A percentile compares a stretch with the other conserved stretches of the same genome.
These are phyloP conservation scores for Dromaius novaehollandiae DNA, from an alignment of 2,113 vertebrate genomes.

Conservation along the genomic window DNA sequence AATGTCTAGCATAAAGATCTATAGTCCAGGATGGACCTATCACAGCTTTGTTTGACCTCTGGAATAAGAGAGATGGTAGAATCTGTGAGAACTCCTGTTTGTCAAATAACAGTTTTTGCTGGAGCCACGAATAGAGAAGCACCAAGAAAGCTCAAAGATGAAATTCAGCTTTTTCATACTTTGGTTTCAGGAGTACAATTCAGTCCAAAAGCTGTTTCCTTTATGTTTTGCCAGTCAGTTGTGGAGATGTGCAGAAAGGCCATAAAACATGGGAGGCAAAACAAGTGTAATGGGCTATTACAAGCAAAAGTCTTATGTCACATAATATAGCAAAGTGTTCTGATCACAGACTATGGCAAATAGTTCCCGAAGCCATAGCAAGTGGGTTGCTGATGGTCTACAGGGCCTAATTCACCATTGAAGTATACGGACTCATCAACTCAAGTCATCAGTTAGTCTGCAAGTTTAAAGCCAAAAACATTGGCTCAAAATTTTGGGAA, in stretches of 20 bases:
- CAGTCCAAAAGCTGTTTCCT: background rate
- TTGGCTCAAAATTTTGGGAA: background rate
- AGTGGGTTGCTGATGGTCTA: background rate
- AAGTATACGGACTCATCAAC: background rate
- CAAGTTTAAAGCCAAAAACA: background rate
- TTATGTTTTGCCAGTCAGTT: background rate
- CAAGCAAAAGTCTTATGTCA: background rate
- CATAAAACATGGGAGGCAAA: background rate
- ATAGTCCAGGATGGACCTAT: too few species aligned
- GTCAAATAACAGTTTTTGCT: background rate
- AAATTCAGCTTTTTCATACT: background rate
- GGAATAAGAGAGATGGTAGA: background rate
- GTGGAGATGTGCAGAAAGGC: background rate
- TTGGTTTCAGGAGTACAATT: background rate
- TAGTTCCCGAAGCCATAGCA: background rate
- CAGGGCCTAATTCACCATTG: background rate
- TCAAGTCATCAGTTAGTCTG: background rate
- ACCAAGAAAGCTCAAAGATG: fast-evolving
- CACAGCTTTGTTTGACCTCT: background rate
- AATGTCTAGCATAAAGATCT: background rate
- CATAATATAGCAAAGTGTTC: background rate
- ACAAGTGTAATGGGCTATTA: background rate
- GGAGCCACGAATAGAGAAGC: background rate
- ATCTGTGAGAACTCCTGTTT: background rate
- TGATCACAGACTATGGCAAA: background rate